Evolutionary conservation across 2,113 vertebrate species (phyloP).

Genomic region (Oreocharis arfaki): DNA sequence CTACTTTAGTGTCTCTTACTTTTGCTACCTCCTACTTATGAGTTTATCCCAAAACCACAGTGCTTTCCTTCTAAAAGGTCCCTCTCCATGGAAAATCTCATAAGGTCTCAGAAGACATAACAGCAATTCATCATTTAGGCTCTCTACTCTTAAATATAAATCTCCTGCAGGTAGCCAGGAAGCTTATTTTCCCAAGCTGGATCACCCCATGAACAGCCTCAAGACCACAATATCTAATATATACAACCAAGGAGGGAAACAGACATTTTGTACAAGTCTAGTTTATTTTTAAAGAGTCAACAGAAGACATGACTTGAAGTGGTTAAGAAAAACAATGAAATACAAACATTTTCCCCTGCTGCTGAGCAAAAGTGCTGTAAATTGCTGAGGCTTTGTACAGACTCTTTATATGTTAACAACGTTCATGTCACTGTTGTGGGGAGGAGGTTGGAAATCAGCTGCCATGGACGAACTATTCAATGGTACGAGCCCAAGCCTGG

Average conservation of each 20-base stretch:
- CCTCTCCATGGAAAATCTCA: neutral
- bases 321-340: neutral
- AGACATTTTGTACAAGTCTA: neutral
- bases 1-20: neutral
- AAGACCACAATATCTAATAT: neutral
- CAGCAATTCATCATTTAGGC: neutral
- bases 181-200: neutral
- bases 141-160: neutral
- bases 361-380: neutral
- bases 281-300: neutral
- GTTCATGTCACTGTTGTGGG: neutral
- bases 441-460: neutral
- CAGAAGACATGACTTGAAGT: neutral
- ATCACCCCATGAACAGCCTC: neutral
- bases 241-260: neutral
- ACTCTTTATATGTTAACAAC: neutral
- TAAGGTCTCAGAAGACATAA: neutral
- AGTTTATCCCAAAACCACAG: neutral
- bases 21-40: neutral
- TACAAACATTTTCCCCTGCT: neutral
- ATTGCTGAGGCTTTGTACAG: neutral
- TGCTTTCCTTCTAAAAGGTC: neutral
- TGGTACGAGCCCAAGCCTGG: neutral
- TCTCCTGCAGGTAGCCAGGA: neutral
- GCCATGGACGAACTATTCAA: neutral